Conservation (phyloP, 2,888 invertebrate species). For the Bugulina stolonifera region DNA sequence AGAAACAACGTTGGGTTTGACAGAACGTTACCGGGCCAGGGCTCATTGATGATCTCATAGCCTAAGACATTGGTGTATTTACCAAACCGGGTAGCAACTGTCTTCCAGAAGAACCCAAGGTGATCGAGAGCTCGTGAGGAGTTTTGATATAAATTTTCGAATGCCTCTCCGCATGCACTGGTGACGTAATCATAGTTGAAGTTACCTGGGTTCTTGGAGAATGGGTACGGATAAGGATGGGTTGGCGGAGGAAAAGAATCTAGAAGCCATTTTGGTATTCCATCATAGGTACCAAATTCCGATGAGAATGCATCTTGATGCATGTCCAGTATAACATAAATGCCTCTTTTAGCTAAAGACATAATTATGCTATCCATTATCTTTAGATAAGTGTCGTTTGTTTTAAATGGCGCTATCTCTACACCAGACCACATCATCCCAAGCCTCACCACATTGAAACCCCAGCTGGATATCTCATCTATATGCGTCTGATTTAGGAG, state of each 20-base stretch:
- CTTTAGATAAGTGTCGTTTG: slow-evolving; percentile 36
- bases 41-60: slow-evolving; percentile 42
- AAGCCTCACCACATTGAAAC: slow-evolving; percentile 41
- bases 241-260: slow-evolving; percentile 33
- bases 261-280: slow-evolving; percentile 37
- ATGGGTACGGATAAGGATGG: slow-evolving; percentile 37
- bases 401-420: slow-evolving; percentile 31
- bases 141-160: slow-evolving; percentile 38
- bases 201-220: slow-evolving; percentile 29
- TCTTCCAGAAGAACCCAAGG: slow-evolving; percentile 36
- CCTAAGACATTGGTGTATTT: slow-evolving; percentile 34
- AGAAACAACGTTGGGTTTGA: slow-evolving; percentile 33
- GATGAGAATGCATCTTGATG: slow-evolving; percentile 38
- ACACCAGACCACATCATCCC: slow-evolving; percentile 41
- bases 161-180: slow-evolving; percentile 35
- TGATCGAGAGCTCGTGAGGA: slow-evolving; percentile 30
- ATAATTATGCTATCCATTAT: slow-evolving; percentile 32
- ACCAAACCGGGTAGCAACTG: slow-evolving; percentile 32
- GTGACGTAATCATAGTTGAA: slow-evolving; percentile 37
- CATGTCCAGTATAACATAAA: slow-evolving; percentile 38
- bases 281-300: slow-evolving; percentile 35
- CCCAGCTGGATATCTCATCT: slow-evolving; percentile 33
- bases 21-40: slow-evolving; percentile 40
- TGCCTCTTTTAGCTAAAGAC: slow-evolving; percentile 32
- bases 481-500: slow-evolving; percentile 35